phyloP scores from a whole-genome alignment of 2,888 invertebrate genomes.

The Piscicola geometra region DNA sequence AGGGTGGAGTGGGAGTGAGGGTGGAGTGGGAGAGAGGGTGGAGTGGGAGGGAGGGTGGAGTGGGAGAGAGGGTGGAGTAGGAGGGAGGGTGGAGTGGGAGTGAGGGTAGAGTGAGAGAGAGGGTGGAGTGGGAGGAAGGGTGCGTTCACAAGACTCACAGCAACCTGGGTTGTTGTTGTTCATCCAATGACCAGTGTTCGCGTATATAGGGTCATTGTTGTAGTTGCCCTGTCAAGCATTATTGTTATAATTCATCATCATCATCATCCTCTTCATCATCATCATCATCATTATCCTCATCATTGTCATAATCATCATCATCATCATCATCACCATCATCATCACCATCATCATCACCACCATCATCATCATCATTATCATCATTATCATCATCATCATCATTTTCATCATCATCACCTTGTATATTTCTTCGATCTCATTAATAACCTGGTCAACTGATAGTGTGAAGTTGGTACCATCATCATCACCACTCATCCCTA shows the following conservation, averaged over 20 bases:
- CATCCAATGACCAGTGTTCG: too few relatives aligned
- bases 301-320: constrained; percentile 8
- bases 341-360: constrained; percentile 39
- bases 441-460: too few relatives aligned
- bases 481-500: too few relatives aligned
- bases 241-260: too few relatives aligned
- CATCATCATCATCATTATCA: constrained; percentile 41
- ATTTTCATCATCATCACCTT: constrained; percentile 40
- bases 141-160: too few relatives aligned
- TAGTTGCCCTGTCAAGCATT: too few relatives aligned
- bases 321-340: constrained; percentile 28
- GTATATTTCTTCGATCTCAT: too few relatives aligned
- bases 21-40: background rate
- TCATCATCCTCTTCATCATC: constrained; percentile 8
- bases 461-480: too few relatives aligned
- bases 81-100: background rate
- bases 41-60: background rate
- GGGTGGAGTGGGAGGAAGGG: background rate
- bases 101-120: background rate
- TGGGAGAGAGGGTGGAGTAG: background rate
- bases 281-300: constrained; percentile 13
- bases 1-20: background rate
- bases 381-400: constrained; percentile 41
- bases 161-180: too few relatives aligned
- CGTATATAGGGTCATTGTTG: too few relatives aligned